A percentile compares a stretch with the other conserved stretches of the same genome.
Evolutionary conservation across 2,113 vertebrate genomes (phyloP).

Genomic region (Mustela nigripes): DNA sequence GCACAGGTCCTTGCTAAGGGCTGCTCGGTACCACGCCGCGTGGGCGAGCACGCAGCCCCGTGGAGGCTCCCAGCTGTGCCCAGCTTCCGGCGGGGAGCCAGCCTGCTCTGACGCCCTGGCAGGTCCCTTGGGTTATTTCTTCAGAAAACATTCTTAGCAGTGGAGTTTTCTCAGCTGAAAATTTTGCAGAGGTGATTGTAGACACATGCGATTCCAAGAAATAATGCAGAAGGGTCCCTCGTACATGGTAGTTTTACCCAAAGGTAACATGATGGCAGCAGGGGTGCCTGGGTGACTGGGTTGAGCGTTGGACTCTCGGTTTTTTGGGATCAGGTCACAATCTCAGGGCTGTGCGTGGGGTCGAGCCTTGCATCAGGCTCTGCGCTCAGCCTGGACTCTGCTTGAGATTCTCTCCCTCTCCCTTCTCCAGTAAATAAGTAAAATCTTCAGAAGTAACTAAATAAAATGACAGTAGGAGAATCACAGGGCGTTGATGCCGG

Average conservation of each 20-base stretch:
- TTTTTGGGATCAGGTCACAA: background rate
- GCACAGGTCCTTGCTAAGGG: fast-evolving
- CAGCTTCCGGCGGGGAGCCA: fast-evolving
- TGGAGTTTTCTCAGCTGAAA: background rate
- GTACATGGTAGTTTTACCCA: fast-evolving
- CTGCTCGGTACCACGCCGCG: fast-evolving
- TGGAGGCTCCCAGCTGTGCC: fast-evolving
- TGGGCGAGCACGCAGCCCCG: fast-evolving
- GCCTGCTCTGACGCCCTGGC: too few species aligned
- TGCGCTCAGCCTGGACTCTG: background rate
- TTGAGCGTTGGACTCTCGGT: fast-evolving
- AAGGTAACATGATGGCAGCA: background rate
- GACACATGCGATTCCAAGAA: background rate
- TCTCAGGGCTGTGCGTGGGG: background rate
- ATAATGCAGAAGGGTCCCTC: background rate
- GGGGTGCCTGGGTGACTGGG: background rate
- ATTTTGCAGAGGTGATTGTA: background rate
- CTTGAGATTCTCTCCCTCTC: background rate
- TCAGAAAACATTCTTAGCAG: background rate
- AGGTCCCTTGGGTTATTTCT: background rate
- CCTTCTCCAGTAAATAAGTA: background rate
- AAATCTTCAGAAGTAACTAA: background rate
- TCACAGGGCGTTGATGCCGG: fast-evolving
- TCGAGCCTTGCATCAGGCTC: background rate
- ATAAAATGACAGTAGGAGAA: background rate